Conservation (phyloP, 2,888 invertebrate genomes). For the Sinopyrophorus schimmeli region DNA sequence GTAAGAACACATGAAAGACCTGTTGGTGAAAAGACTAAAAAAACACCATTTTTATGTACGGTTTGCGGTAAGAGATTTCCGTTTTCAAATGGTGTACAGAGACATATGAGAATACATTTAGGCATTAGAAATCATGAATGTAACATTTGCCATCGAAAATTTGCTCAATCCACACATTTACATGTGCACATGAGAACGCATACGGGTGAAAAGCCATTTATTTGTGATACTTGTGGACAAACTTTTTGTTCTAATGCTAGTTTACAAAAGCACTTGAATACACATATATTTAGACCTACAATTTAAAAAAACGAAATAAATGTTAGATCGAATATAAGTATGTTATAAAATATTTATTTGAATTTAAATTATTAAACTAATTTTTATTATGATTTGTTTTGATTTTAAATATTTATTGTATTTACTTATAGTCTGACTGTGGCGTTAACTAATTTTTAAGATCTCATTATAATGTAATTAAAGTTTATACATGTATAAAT, state of each 20-base stretch:
- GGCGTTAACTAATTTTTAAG: too few species aligned
- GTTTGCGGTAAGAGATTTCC: conserved; percentile 51
- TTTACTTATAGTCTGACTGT: too few species aligned
- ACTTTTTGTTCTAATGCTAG: conserved; percentile 45
- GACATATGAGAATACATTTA: conserved; percentile 52
- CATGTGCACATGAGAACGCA: conserved; percentile 59
- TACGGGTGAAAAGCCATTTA: conserved; percentile 57
- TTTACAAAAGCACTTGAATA: conserved; percentile 44
- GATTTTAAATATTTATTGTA: too few species aligned
- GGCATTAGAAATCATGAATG: conserved; percentile 52
- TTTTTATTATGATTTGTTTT: too few species aligned
- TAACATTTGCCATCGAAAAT: conserved; percentile 50
- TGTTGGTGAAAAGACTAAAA: conserved; percentile 47
- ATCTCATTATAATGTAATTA: too few species aligned
- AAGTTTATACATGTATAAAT: too few species aligned
- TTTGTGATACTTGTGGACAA: conserved; percentile 57
- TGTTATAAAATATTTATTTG: too few species aligned
- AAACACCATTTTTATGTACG: conserved; percentile 48
- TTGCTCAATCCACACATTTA: conserved; percentile 54
- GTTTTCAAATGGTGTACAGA: conserved; percentile 47
- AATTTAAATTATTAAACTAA: too few species aligned
- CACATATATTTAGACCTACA: too few species aligned
- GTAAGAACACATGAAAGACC: conserved; percentile 43
- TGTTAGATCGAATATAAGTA: too few species aligned
- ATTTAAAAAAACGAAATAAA: too few species aligned